phyloP scores from a whole-genome alignment of 2,888 invertebrate species.

The Drosophila anceps region DNA sequence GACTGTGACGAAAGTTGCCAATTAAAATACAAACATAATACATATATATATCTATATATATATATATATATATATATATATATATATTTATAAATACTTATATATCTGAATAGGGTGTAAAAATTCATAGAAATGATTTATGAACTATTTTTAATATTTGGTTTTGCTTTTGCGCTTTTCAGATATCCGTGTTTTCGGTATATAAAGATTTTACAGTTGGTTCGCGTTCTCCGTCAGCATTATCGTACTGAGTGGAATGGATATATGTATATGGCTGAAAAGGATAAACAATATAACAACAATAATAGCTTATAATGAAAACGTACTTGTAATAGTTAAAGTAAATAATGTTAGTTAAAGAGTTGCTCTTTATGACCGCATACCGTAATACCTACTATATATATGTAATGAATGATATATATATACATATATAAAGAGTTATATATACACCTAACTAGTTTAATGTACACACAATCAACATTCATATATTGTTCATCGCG shows the following conservation, averaged over 20 bases:
- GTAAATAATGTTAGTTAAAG: slow-evolving; percentile 73
- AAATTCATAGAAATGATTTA: slow-evolving; percentile 35
- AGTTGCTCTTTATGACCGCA: slow-evolving; percentile 64
- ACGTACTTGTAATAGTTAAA: slow-evolving; percentile 75
- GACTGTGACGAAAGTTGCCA: slow-evolving; percentile 72
- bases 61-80: slow-evolving; percentile 6
- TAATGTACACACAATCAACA: slow-evolving; percentile 66
- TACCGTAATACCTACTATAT: slow-evolving; percentile 55
- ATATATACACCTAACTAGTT: slow-evolving; percentile 64
- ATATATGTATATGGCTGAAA: slow-evolving; percentile 21
- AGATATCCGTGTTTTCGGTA: slow-evolving; percentile 97
- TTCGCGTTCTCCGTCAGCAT: slow-evolving; percentile 90
- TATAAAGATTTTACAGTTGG: slow-evolving; percentile 97
- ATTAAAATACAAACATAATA: slow-evolving; percentile 42
- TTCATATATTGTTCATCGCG: slow-evolving; percentile 70
- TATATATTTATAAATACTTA: slow-evolving; percentile 13
- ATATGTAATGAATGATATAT: slow-evolving; percentile 33
- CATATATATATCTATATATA: slow-evolving; percentile 11
- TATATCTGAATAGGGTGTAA: slow-evolving; percentile 9
- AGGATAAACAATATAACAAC: slow-evolving; percentile 73
- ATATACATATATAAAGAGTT: slow-evolving; percentile 27
- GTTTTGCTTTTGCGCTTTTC: slow-evolving; percentile 83
- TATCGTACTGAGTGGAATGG: slow-evolving; percentile 86
- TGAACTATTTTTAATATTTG: slow-evolving; percentile 52
- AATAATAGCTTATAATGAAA: slow-evolving; percentile 76